Evolutionary conservation across 2,113 vertebrate species (phyloP).

Genomic region (Puntigrus tetrazona): DNA sequence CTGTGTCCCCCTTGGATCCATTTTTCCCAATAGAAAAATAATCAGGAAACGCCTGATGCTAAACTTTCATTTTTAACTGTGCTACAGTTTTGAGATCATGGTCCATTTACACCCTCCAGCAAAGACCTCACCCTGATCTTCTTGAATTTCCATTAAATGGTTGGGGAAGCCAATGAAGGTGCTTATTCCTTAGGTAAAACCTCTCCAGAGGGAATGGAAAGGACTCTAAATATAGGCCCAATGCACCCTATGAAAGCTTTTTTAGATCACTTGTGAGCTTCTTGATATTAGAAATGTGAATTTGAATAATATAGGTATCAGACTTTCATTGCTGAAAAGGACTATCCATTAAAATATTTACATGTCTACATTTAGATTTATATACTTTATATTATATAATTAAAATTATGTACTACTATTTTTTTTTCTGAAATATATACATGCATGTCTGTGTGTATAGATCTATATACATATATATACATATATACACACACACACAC

Average conservation of each 20-base stretch:
- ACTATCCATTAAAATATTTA: neutral
- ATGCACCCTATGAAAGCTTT: neutral
- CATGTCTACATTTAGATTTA: no score
- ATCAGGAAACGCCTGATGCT: neutral
- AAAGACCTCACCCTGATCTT: conserved; percentile 52
- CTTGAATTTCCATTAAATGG: conserved; percentile 40
- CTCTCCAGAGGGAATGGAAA: conserved; percentile 47
- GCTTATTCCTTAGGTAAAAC: conserved; percentile 46
- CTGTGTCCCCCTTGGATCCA: no score
- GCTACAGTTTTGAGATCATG: neutral
- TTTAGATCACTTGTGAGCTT: neutral
- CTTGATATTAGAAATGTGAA: neutral
- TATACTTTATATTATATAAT: no score
- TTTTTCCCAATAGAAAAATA: neutral
- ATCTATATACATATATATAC: neutral
- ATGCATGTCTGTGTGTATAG: no score
- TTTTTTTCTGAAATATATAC: no score
- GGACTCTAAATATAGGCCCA: conserved; percentile 51
- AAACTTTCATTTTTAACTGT: neutral
- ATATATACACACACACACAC: no score
- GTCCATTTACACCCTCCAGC: conserved; percentile 39
- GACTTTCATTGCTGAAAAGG: neutral
- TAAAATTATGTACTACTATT: no score
- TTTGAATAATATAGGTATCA: neutral
- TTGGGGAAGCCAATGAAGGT: conserved; percentile 51